Conservation (phyloP, 2,797 vertebrate genomes). For the Crenuchus spilurus region DNA sequence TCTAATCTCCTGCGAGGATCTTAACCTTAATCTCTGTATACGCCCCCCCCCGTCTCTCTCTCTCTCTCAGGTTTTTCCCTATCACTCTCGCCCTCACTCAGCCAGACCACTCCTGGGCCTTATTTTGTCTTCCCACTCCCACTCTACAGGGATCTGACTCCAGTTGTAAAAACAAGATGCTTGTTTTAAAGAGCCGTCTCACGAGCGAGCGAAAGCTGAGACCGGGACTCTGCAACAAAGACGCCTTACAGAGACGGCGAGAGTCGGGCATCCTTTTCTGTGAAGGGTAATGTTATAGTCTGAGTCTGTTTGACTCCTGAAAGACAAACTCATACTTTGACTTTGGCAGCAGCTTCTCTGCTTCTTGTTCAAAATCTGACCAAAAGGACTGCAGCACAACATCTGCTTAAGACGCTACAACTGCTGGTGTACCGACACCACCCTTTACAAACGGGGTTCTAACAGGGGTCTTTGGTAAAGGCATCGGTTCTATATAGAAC, state of each 20-base stretch:
- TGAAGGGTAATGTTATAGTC: constrained; percentile 64
- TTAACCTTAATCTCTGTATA: constrained; percentile 49
- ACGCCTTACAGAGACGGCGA: constrained; percentile 59
- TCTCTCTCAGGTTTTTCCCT: constrained; percentile 11
- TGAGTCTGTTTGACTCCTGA: constrained; percentile 58
- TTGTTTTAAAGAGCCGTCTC: constrained; percentile 72
- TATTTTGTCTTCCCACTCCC: constrained; percentile 64
- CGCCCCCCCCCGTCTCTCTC: constrained; percentile 24
- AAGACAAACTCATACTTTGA: constrained; percentile 58
- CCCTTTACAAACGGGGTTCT: no score
- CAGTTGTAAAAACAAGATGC: constrained; percentile 75
- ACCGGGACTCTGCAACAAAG: constrained; percentile 62
- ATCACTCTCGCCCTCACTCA: constrained; percentile 16
- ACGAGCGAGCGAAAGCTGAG: constrained; percentile 67
- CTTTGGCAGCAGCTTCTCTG: constrained; percentile 47
- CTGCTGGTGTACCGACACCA: no score
- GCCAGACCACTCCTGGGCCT: constrained; percentile 55
- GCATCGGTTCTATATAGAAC: no score
- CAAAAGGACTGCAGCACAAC: background rate
- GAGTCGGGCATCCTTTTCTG: constrained; percentile 60
- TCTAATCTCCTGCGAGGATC: constrained; percentile 45
- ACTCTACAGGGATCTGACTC: constrained; percentile 67
- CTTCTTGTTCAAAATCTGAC: constrained; percentile 31
- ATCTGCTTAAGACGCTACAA: constrained; percentile 5
- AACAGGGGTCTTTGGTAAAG: no score